A percentile compares a stretch with the other conserved stretches of the same genome.
phyloP scores from a whole-genome alignment of 2,888 invertebrate genomes.

The Thyatira batis region DNA sequence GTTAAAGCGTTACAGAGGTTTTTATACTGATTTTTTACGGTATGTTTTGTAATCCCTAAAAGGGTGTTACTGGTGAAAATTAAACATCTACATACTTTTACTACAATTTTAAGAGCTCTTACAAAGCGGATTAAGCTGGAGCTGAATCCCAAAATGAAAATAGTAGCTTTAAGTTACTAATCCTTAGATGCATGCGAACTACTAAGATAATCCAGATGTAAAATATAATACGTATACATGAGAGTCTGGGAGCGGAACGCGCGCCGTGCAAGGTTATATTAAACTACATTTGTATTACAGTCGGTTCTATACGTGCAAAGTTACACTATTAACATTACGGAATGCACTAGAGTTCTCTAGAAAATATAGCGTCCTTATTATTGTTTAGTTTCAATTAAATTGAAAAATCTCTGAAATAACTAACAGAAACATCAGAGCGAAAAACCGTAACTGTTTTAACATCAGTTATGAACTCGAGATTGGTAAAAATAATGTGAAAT shows the following conservation, averaged over 20 bases:
- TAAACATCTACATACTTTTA: neutral
- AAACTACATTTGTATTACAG: neutral
- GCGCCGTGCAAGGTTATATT: neutral
- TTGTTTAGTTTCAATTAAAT: too few species aligned
- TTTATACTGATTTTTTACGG: neutral
- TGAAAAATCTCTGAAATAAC: too few species aligned
- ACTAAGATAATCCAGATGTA: neutral
- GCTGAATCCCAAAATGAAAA: too few species aligned
- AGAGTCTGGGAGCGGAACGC: neutral
- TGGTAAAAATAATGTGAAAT: too few species aligned
- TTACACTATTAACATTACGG: neutral
- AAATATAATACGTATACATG: neutral
- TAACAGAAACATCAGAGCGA: too few species aligned
- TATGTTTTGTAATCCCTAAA: neutral
- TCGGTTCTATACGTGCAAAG: neutral
- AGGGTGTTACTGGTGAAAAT: neutral
- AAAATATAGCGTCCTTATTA: too few species aligned
- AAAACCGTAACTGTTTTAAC: too few species aligned
- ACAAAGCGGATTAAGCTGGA: too few species aligned
- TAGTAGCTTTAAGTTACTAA: neutral
- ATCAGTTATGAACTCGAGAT: too few species aligned
- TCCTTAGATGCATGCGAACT: neutral
- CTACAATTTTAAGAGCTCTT: neutral
- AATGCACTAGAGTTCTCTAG: neutral
- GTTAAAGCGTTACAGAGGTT: neutral